phyloP scores from a whole-genome alignment of 2,113 vertebrate genomes.

The Rhinoderma darwinii region DNA sequence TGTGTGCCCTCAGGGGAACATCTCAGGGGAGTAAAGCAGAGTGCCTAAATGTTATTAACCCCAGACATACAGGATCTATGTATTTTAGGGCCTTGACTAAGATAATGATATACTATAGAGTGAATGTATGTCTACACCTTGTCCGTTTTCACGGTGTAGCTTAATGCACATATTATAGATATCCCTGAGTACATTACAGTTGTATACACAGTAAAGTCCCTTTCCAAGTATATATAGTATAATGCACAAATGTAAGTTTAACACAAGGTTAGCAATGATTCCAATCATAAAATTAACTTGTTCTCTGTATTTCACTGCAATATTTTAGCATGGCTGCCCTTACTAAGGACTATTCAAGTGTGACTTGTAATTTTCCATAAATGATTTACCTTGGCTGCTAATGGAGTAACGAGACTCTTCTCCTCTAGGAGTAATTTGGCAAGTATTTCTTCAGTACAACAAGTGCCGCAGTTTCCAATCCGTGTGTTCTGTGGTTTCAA shows the following conservation, averaged over 20 bases:
- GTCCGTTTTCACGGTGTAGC: not conserved
- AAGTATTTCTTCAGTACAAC: not conserved
- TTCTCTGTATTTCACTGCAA: not conserved
- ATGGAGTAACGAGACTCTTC: slow-evolving; percentile 16
- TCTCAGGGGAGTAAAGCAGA: not conserved
- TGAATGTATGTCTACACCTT: not conserved
- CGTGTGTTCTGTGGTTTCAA: not conserved
- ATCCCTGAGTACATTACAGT: not conserved
- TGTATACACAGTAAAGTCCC: not conserved
- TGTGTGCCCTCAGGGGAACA: too few relatives aligned
- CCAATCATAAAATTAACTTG: not conserved
- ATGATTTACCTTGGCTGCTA: slow-evolving; percentile 10
- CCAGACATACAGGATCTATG: too few relatives aligned
- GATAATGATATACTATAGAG: not conserved
- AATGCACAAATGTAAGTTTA: not conserved
- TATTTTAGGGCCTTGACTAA: too few relatives aligned
- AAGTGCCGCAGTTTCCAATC: not conserved
- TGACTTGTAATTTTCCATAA: not conserved
- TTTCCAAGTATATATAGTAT: not conserved
- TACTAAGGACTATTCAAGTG: not conserved
- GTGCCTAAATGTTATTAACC: not conserved
- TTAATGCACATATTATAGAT: not conserved
- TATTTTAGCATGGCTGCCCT: not conserved
- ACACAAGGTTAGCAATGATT: not conserved
- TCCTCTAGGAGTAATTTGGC: slow-evolving; percentile 6